Base-by-base conservation (phyloP, 2,888 invertebrate species). In the Thereva unica region DNA sequence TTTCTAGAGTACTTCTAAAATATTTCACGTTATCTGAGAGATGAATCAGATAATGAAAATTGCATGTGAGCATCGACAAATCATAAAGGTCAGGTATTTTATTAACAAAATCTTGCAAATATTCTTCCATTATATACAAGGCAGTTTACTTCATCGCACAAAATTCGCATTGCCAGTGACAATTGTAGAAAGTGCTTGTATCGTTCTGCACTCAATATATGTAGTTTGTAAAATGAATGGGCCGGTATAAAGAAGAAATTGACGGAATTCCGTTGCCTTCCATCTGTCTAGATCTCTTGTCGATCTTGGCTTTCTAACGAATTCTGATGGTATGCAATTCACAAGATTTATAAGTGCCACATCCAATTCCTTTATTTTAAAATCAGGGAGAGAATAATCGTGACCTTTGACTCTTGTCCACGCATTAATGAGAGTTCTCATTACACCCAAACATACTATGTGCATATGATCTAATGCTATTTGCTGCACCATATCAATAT, bases 171-270 rank as follows among this genome's bases (percentile, higher is more conserved):
- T 45, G n/a, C 45, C 5, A 45, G 8, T 1, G n/a, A 7, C 5
- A 45, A n/a, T 45, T 45, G 8, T 45, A 6, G 4, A n/a, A 45
- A 45, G 45, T 45, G 45, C 5, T 2, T n/a, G 5, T 2, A n/a
- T 45, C 8, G 9, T 9, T 45, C 9, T 45, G 45, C n/a, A 45
- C 37, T 69, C 55, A 52, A 65, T 50, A 50, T 47, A n/a, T n/a
- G n/a, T n/a, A 56, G 40, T 54, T 57, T 49, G 50, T 7, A 41
- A 69, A n/a, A 54, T 67, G 57, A 54, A 68, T 68, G 42, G 66
- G 5, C 55, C 66, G 50, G 53, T 69, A 63, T 68, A 71, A n/a
- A 67, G 64, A 9, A 70, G 56, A 49, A 71, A 71, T 49, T 71
- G 66, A 10, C 64, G 64, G 52, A 70, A 71, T 63, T 68, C 67